These are phyloP conservation scores for Rhagonycha lutea DNA, from an alignment of 2,888 invertebrate genomes.

Conservation along the genomic window DNA sequence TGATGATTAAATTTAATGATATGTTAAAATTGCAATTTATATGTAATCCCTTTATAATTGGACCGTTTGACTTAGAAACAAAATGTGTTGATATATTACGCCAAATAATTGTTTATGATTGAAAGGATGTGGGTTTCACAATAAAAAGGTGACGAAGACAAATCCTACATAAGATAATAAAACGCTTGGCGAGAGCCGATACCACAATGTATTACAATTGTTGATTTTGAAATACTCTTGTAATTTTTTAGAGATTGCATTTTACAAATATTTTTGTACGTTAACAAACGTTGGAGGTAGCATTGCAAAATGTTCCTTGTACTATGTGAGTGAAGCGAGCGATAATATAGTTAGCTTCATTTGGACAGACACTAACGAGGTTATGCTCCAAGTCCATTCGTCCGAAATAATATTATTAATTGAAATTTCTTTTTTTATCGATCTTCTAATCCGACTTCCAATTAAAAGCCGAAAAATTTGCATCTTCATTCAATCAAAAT, in stretches of 20 bases:
- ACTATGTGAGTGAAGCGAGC: constrained; percentile 22
- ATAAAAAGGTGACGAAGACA: background rate
- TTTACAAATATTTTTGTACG: background rate
- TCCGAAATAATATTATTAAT: constrained; percentile 30
- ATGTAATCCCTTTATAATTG: background rate
- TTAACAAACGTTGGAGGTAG: background rate
- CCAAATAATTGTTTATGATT: background rate
- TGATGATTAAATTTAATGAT: background rate
- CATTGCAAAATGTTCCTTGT: constrained; percentile 17
- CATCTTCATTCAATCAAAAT: background rate
- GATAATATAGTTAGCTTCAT: constrained; percentile 29
- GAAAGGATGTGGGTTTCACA: background rate
- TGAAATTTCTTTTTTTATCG: constrained; percentile 10
- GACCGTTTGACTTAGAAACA: background rate
- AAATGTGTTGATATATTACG: background rate
- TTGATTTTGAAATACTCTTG: background rate
- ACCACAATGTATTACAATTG: background rate
- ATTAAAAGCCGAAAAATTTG: background rate
- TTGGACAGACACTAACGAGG: constrained; percentile 26
- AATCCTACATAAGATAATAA: background rate
- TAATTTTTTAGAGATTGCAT: background rate
- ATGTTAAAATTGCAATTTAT: background rate
- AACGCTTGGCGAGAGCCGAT: background rate
- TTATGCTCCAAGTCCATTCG: constrained; percentile 30
- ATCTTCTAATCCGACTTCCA: background rate